A percentile compares a stretch with the other conserved stretches of the same genome.
Evolutionary conservation across 2,113 vertebrate species (phyloP).

Genomic region (Rhea americana): DNA sequence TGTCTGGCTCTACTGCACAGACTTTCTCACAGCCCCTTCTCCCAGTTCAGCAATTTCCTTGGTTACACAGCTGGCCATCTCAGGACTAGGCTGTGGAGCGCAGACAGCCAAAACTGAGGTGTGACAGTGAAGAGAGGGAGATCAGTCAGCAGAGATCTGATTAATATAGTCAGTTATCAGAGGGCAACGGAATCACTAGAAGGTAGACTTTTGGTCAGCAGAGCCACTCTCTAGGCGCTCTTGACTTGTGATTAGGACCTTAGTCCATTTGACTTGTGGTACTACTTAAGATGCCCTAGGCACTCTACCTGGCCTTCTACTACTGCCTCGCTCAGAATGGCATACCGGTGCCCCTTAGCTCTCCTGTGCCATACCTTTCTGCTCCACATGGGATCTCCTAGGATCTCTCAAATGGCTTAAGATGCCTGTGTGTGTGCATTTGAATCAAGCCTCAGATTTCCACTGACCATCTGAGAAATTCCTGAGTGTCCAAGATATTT

Average conservation of each 20-base stretch:
- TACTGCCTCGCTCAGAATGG: background rate
- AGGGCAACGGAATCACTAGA: background rate
- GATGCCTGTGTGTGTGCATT: background rate
- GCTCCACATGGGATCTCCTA: background rate
- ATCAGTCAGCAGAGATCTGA: background rate
- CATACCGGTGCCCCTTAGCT: background rate
- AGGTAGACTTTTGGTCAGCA: rapidly evolving
- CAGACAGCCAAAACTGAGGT: background rate
- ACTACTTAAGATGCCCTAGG: background rate
- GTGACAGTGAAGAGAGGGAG: background rate
- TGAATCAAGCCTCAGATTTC: background rate
- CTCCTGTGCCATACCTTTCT: background rate
- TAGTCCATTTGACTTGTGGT: background rate
- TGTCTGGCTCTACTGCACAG: background rate
- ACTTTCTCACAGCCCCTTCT: background rate
- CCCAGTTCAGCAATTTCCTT: background rate
- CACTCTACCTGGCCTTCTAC: background rate
- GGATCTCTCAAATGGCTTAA: background rate
- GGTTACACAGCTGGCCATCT: rapidly evolving
- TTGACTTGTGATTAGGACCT: background rate
- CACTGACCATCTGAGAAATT: background rate
- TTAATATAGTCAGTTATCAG: background rate
- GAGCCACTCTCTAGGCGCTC: background rate
- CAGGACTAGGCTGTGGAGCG: background rate
- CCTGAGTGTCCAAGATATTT: background rate